These are phyloP conservation scores for Dryadula phaetusa DNA, from an alignment of 2,888 invertebrate genomes.

Conservation along the genomic window DNA sequence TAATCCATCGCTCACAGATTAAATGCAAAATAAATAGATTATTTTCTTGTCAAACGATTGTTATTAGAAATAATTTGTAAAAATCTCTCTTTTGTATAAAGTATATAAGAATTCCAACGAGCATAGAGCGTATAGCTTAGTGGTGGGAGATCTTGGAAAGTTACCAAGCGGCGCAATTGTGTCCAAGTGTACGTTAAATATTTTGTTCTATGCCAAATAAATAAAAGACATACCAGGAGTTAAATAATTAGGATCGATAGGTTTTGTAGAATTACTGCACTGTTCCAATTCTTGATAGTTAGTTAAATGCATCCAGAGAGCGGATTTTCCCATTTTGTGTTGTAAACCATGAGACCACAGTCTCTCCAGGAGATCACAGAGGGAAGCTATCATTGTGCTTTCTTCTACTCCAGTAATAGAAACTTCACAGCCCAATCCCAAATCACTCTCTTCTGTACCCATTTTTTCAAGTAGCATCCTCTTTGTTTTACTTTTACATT, in stretches of 20 bases:
- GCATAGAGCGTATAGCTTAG: no score
- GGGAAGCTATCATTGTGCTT: conserved; percentile 98
- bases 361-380: conserved; percentile 98
- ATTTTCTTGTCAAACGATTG: no score
- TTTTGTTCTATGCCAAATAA: no score
- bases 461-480: conserved; percentile 99
- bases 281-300: conserved; percentile 95
- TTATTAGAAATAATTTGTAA: no score
- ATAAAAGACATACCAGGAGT: conserved; percentile 43
- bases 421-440: conserved; percentile 94
- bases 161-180: no score
- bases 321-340: conserved; percentile 98
- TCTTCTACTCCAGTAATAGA: conserved; percentile 93
- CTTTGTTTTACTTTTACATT: conserved; percentile 97
- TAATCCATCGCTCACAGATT: background rate
- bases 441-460: conserved; percentile 97
- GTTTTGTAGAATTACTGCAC: conserved; percentile 79
- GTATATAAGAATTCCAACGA: no score
- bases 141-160: no score
- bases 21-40: background rate
- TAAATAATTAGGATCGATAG: conserved; percentile 75
- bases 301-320: conserved; percentile 97
- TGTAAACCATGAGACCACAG: conserved; percentile 99
- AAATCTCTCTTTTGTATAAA: no score
- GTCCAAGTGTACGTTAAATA: no score